Conservation (phyloP, 2,888 invertebrate genomes). For the Cataglyphis cursor region DNA sequence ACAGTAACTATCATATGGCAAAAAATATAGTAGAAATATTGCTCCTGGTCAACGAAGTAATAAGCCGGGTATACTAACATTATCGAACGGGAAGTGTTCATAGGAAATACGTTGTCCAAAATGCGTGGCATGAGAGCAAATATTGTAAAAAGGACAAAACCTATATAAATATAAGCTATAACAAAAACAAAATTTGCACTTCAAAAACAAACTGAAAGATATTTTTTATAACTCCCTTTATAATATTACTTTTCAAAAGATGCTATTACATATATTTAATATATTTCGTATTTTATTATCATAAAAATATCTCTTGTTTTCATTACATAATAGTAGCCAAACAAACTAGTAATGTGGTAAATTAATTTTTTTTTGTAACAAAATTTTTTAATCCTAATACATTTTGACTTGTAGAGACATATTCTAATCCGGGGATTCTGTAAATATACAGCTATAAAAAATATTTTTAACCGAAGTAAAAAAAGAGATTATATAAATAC, state of each 20-base stretch:
- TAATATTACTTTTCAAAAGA: neutral
- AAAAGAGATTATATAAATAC: neutral
- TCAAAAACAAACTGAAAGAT: neutral
- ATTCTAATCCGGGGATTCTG: neutral
- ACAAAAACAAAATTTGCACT: neutral
- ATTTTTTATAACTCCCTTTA: neutral
- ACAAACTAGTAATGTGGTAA: neutral
- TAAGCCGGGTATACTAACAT: slow-evolving; percentile 14
- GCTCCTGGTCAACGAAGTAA: slow-evolving; percentile 22
- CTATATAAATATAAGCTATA: neutral
- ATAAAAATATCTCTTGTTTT: neutral
- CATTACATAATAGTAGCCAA: neutral
- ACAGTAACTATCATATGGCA: neutral
- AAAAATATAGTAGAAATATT: slow-evolving; percentile 34
- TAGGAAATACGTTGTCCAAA: slow-evolving; percentile 3
- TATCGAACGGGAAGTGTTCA: slow-evolving; percentile 25
- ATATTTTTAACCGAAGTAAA: neutral
- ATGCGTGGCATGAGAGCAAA: neutral
- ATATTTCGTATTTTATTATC: neutral
- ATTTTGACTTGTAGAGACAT: neutral
- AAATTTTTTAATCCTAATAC: neutral
- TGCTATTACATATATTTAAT: neutral
- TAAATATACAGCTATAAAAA: neutral
- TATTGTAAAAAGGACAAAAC: neutral
- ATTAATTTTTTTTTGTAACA: neutral